Conservation (phyloP, 2,888 invertebrate genomes). For the Mesodorylaimus sp. region DNA sequence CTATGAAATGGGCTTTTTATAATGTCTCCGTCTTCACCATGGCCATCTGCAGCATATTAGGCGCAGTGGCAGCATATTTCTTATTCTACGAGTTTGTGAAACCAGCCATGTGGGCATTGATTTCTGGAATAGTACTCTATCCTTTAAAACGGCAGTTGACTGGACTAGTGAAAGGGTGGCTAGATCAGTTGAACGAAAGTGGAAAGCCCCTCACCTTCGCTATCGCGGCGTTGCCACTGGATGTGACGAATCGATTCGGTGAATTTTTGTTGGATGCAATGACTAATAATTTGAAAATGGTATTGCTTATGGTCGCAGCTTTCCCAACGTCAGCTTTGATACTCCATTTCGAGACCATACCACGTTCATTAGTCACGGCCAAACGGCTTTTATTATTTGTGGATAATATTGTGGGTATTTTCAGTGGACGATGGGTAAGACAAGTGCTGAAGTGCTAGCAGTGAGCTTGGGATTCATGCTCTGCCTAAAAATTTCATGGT, state of each 20-base stretch:
- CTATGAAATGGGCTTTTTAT: conserved; percentile 6
- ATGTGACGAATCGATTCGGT: conserved; percentile 23
- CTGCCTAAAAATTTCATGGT: too few relatives aligned
- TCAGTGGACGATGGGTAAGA: neutral
- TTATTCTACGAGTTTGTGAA: conserved; percentile 65
- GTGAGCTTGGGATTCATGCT: too few relatives aligned
- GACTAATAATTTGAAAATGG: neutral
- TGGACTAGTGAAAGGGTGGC: conserved; percentile 56
- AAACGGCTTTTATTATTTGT: neutral
- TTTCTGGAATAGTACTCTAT: conserved; percentile 77
- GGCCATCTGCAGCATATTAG: conserved; percentile 7
- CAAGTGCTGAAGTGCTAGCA: too few relatives aligned
- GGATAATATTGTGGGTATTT: neutral
- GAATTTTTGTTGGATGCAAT: conserved; percentile 5
- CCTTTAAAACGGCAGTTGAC: conserved; percentile 68
- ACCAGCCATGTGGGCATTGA: conserved; percentile 75
- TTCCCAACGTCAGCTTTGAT: neutral
- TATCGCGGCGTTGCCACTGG: conserved; percentile 42
- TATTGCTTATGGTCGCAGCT: neutral
- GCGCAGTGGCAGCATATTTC: conserved; percentile 8
- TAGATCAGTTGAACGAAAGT: conserved; percentile 12
- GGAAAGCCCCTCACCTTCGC: conserved; percentile 34
- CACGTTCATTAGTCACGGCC: neutral
- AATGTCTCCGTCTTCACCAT: conserved; percentile 6
- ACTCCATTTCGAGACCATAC: conserved; percentile 1